Evolutionary conservation across 2,888 invertebrate species (phyloP).

Genomic region (Dendrolimus pini): DNA sequence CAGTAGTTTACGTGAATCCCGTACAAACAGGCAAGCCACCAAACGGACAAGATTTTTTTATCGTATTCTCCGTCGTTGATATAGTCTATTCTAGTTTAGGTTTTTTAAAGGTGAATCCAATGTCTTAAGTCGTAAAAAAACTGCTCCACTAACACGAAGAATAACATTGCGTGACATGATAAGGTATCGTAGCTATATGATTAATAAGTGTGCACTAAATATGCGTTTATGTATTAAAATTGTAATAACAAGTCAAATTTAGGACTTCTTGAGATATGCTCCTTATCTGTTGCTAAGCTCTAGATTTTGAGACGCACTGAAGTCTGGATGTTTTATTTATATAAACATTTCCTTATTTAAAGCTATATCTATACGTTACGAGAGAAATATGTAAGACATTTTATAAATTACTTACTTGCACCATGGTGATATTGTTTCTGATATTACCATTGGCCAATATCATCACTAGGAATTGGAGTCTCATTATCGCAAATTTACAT

Average conservation of each 20-base stretch:
- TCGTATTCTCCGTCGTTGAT: no score
- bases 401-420: no score
- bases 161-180: conserved; percentile 54
- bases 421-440: no score
- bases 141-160: conserved; percentile 48
- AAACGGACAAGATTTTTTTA: no score
- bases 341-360: neutral
- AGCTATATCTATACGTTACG: no score
- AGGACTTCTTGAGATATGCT: neutral
- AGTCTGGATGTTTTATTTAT: neutral
- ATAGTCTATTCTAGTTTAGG: no score
- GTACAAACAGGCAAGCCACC: no score
- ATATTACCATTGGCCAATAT: no score
- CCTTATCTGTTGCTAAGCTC: neutral
- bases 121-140: conserved; percentile 5
- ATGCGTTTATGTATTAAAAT: neutral
- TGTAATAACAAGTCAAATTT: neutral
- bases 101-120: neutral
- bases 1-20: no score
- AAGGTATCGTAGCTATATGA: conserved; percentile 35
- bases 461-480: no score
- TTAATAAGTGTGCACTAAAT: conserved; percentile 23
- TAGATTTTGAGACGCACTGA: neutral
- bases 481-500: no score
- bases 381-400: no score